These are phyloP conservation scores for Hydriomena furcata DNA, from an alignment of 2,888 invertebrate genomes.

Conservation along the genomic window DNA sequence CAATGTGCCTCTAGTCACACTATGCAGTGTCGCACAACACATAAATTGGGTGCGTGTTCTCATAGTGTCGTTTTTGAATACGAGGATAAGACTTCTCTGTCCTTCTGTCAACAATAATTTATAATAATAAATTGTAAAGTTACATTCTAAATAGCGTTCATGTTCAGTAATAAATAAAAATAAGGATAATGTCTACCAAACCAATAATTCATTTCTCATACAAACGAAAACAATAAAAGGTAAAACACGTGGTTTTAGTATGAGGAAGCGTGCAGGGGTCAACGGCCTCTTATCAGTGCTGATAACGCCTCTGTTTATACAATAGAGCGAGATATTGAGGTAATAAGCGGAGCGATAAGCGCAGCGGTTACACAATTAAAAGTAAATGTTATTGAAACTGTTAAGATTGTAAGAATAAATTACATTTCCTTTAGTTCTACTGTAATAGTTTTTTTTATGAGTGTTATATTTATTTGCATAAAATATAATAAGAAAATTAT, in stretches of 20 bases:
- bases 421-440: not conserved
- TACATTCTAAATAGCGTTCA: not conserved
- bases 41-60: too few relatives aligned
- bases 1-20: too few relatives aligned
- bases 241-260: slow-evolving; percentile 47
- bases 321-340: slow-evolving; percentile 20
- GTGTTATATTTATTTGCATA: too few relatives aligned
- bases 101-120: not conserved
- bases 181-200: slow-evolving; percentile 14
- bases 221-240: slow-evolving; percentile 30
- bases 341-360: slow-evolving; percentile 28
- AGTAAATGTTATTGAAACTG: not conserved
- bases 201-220: slow-evolving; percentile 31
- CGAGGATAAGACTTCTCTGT: too few relatives aligned
- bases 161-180: not conserved
- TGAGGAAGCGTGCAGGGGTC: slow-evolving; percentile 57
- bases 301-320: slow-evolving; percentile 63
- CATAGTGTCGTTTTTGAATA: too few relatives aligned
- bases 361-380: slow-evolving; percentile 13
- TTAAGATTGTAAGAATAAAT: too few relatives aligned
- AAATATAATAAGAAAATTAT: too few relatives aligned
- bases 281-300: slow-evolving; percentile 60
- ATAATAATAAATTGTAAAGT: not conserved
- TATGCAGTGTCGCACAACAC: too few relatives aligned
- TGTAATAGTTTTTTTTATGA: too few relatives aligned